Evolutionary conservation across 2,113 vertebrate genomes (phyloP).

Genomic region (Leiothrix lutea): DNA sequence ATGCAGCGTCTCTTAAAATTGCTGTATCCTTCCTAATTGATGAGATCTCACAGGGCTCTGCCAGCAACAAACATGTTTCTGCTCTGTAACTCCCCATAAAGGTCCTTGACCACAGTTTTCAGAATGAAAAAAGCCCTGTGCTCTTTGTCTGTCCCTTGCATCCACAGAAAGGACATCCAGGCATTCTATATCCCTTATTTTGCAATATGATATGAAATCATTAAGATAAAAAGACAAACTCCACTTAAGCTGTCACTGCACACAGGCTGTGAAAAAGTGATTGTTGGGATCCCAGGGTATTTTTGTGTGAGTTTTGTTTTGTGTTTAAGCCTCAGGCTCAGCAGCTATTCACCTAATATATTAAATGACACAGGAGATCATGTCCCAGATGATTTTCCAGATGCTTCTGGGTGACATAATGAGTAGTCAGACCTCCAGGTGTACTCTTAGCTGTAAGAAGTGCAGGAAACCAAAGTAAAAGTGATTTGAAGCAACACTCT

Average conservation of each 20-base stretch:
- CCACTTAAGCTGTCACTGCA: fast-evolving
- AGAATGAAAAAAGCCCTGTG: not conserved
- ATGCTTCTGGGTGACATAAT: not conserved
- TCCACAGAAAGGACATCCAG: not conserved
- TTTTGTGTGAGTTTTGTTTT: not conserved
- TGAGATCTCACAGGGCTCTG: not conserved
- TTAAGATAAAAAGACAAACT: not conserved
- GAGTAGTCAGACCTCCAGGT: not conserved
- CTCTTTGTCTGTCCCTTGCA: not conserved
- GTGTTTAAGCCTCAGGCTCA: not conserved
- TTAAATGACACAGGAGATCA: not conserved
- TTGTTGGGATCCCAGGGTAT: not conserved
- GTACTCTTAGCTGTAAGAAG: not conserved
- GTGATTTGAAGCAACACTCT: not conserved
- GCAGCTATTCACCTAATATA: not conserved
- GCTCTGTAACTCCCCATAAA: not conserved
- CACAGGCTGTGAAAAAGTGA: not conserved
- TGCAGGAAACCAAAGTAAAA: not conserved
- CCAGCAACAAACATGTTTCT: not conserved
- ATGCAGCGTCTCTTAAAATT: not conserved
- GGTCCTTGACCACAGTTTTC: not conserved
- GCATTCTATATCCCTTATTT: fast-evolving
- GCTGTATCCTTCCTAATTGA: not conserved
- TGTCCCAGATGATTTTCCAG: not conserved
- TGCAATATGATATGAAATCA: not conserved